Conservation (phyloP, 1,140 invertebrate genomes). For the Holotrichia oblita region DNA sequence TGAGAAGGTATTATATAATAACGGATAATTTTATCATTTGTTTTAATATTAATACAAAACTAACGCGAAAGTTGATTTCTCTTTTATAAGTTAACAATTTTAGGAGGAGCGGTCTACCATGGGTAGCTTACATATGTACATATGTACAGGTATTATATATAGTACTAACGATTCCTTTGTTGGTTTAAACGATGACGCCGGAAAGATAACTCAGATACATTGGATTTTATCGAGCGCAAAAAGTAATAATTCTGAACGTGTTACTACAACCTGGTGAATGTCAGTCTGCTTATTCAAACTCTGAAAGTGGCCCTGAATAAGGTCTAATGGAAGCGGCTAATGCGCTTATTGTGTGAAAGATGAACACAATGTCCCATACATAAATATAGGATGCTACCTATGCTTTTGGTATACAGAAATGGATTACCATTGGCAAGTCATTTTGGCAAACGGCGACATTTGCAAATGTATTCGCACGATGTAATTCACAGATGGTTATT, state of each 20-base stretch:
- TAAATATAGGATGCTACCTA: constrained; percentile 37
- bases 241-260: constrained; percentile 20
- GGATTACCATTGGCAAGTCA: constrained; percentile 2
- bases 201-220: constrained; percentile 9
- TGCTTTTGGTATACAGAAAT: background rate
- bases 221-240: constrained; percentile 21
- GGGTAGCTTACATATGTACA: background rate
- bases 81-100: no score
- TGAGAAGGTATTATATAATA: no score
- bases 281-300: constrained; percentile 21
- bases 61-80: no score
- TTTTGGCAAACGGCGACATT: constrained; percentile 7
- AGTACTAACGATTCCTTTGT: constrained; percentile 18
- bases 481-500: background rate
- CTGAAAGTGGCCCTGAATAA: constrained; percentile 23
- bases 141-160: background rate
- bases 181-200: constrained; percentile 16
- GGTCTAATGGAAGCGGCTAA: constrained; percentile 42
- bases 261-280: background rate
- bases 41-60: no score
- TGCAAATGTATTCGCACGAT: constrained; percentile 8
- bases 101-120: background rate
- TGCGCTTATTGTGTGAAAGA: constrained; percentile 41
- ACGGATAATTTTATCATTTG: no score
- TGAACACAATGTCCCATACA: constrained; percentile 33